Conservation (phyloP, 2,797 vertebrate species). For the Mormyrus proboscirostris region DNA sequence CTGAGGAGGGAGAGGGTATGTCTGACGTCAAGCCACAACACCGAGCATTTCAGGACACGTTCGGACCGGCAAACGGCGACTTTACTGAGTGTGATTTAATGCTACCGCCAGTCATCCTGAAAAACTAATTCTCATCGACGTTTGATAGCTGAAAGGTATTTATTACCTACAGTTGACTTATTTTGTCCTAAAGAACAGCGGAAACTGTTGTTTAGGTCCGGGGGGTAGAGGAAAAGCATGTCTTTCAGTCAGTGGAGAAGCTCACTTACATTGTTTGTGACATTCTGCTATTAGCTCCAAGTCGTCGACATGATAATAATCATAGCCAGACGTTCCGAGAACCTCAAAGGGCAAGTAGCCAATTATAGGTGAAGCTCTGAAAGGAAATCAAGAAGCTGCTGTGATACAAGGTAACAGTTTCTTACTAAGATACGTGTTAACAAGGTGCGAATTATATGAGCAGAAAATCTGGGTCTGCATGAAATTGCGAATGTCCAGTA, state of each 20-base stretch:
- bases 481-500: neutral
- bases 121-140: neutral
- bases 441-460: neutral
- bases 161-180: neutral
- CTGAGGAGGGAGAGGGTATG: slow-evolving; percentile 44
- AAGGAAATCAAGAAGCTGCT: slow-evolving; percentile 16
- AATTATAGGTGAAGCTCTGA: slow-evolving; percentile 78
- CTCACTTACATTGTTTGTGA: slow-evolving; percentile 76
- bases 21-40: slow-evolving; percentile 11
- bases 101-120: neutral
- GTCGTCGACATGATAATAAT: slow-evolving; percentile 87
- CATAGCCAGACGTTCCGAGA: slow-evolving; percentile 80
- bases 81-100: neutral
- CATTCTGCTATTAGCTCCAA: slow-evolving; percentile 82
- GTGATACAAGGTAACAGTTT: neutral
- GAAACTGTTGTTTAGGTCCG: neutral
- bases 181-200: neutral
- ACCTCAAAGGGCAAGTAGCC: slow-evolving; percentile 86
- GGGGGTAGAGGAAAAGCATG: neutral
- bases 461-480: neutral
- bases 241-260: neutral
- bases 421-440: neutral
- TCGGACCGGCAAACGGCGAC: neutral
- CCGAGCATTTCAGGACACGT: neutral
- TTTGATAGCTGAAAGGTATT: neutral